These are phyloP conservation scores for Aporrectodea caliginosa DNA, from an alignment of 1,140 invertebrate genomes.

Conservation along the genomic window DNA sequence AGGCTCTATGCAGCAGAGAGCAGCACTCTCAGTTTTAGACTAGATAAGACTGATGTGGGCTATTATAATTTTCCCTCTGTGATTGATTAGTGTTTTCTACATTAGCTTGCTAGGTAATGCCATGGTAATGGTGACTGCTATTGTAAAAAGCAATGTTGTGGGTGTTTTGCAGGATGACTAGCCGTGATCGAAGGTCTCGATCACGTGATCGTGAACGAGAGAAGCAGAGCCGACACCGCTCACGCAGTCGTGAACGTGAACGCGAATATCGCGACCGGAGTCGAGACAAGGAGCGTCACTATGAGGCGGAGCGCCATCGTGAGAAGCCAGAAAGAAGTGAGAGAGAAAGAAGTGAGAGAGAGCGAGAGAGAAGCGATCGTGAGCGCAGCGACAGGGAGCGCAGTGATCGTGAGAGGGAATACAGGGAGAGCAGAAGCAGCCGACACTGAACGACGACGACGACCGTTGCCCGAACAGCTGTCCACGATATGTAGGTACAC, in stretches of 20 bases:
- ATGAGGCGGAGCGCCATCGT: conserved; percentile 56
- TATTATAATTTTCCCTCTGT: not conserved
- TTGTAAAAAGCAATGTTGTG: too few species aligned
- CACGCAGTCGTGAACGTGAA: conserved; percentile 53
- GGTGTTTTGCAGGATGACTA: conserved; percentile 33
- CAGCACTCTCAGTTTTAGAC: too few species aligned
- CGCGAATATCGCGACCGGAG: conserved; percentile 62
- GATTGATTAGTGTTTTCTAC: not conserved
- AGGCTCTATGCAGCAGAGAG: not conserved
- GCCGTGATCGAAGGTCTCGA: conserved; percentile 55
- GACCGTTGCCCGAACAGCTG: not conserved
- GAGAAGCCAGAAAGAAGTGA: conserved; percentile 49
- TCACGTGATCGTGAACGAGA: conserved; percentile 63
- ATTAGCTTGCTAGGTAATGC: conserved; percentile 19
- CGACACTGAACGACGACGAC: conserved; percentile 9
- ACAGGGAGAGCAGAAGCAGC: conserved; percentile 18
- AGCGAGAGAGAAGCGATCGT: conserved; percentile 42
- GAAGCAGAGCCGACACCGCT: conserved; percentile 59
- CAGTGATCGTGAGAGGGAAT: conserved; percentile 4
- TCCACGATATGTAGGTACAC: not conserved
- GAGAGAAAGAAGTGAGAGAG: conserved; percentile 45
- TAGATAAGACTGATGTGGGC: not conserved
- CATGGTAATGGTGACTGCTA: too few species aligned
- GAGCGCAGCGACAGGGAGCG: conserved; percentile 40
- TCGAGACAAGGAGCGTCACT: conserved; percentile 63